A percentile compares a stretch with the other conserved stretches of the same genome.
phyloP scores from a whole-genome alignment of 2,113 vertebrate species.

The Eonycteris spelaea region DNA sequence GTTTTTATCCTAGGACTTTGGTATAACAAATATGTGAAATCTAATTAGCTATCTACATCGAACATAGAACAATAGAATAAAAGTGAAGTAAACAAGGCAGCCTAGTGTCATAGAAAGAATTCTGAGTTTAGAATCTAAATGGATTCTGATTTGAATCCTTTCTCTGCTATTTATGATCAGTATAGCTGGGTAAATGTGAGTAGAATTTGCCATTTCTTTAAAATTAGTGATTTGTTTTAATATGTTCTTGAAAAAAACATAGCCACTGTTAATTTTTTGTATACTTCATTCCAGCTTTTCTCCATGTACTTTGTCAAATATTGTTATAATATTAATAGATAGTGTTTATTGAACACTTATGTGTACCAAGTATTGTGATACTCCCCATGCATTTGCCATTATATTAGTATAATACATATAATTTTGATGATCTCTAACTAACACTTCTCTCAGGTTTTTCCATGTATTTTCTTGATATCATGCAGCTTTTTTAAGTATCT shows the following conservation, averaged over 20 bases:
- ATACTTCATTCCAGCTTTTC: background rate
- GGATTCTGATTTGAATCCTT: background rate
- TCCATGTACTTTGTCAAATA: background rate
- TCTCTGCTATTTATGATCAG: background rate
- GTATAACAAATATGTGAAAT: background rate
- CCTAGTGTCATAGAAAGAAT: background rate
- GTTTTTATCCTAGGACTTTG: background rate
- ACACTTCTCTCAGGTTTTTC: background rate
- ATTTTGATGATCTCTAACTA: background rate
- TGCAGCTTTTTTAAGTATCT: slow-evolving; percentile 16
- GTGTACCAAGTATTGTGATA: background rate
- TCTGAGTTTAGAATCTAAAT: background rate
- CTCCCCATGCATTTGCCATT: background rate
- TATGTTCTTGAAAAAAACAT: background rate
- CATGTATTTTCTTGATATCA: background rate
- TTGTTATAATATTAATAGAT: background rate
- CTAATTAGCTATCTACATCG: background rate
- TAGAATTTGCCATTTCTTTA: background rate
- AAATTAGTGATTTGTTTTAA: background rate
- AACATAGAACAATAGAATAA: background rate
- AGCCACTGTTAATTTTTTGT: background rate
- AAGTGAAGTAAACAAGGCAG: background rate
- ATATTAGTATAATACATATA: background rate
- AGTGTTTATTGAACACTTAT: background rate
- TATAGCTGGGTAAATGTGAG: background rate